A percentile compares a stretch with the other conserved stretches of the same genome.
These are phyloP conservation scores for Petrocephalus sullivani DNA, from an alignment of 2,797 vertebrate species.

Conservation along the genomic window DNA sequence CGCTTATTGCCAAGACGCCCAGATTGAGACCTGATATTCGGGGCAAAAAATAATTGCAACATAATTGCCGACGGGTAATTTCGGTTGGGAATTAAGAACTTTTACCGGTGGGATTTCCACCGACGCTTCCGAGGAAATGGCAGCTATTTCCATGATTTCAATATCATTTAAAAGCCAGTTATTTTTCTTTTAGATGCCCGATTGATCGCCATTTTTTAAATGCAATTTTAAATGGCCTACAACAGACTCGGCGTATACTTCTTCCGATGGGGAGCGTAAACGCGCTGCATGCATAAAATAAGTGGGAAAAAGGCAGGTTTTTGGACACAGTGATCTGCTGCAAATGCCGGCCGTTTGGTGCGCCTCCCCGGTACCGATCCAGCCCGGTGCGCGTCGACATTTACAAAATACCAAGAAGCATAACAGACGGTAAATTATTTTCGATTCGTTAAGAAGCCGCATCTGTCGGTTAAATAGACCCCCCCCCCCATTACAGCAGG, in stretches of 20 bases:
- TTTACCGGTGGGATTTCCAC: background rate
- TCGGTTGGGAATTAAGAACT: background rate
- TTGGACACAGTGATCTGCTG: background rate
- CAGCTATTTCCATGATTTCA: conserved; percentile 1
- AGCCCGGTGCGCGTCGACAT: conserved; percentile 27
- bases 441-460: conserved; percentile 35
- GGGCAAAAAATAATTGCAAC: background rate
- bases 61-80: background rate
- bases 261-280: conserved; percentile 5
- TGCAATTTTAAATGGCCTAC: conserved; percentile 12
- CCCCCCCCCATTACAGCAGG: conserved; percentile 32
- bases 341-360: background rate
- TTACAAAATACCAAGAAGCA: conserved; percentile 43
- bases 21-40: background rate
- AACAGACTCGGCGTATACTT: background rate
- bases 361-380: background rate
- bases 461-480: conserved; percentile 40
- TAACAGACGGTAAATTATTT: conserved; percentile 38
- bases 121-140: background rate
- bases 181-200: conserved; percentile 9
- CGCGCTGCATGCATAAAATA: background rate
- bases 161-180: background rate
- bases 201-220: conserved; percentile 11
- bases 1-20: background rate
- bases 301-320: conserved; percentile 9